Base-by-base conservation (phyloP, 2,888 invertebrate species). In the Ormyrus thymus region DNA sequence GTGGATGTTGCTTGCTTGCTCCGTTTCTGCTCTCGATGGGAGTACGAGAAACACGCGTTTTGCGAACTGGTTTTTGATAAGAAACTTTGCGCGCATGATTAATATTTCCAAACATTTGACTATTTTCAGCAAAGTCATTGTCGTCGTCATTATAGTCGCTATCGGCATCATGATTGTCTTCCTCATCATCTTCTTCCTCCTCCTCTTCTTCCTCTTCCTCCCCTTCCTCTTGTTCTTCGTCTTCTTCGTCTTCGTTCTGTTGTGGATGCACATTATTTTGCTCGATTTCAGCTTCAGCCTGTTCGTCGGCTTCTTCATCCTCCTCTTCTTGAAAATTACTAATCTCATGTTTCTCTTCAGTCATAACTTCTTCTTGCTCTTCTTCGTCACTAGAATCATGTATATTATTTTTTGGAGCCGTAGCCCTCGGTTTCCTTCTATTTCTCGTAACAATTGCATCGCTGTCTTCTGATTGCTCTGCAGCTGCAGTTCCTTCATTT, bases 191-290 rank as follows among this genome's bases (percentile, higher is more conserved):
- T 15, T 86, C 87, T n/a, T 79, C 76, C 3, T 80, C 81, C 10
- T 84, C 83, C 65, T 83, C 84, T n/a, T 84, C 83, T 6, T 83
- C 84, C 7, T 83, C 82, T 11, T 83, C 81, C 8, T 84, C 84
- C 4, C 85, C 86, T 5, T 83, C 83, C 29, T 86, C 86, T 65
- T 87, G 85, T 13, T 85, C 88, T 9, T 90, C 88, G 8, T 90
- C 89, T 69, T 87, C 87, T 65, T 71, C 59, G 7, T 69, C 62
- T 7, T 48, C 74, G 13, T 55, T 55, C 7, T 55, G 46, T 6
- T 62, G 29, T 29, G 59, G 11, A 7, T 68, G 43, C 9, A 15
- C 11, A 29, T 29, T 29, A 72, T 87, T 87, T 69, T 76, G 58
- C 15, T 50, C 45, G 8, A 8, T 10, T 15, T 62, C 9, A 9